Conservation (phyloP, 1,140 invertebrate species). For the Aphaenogaster ashmeadi region DNA sequence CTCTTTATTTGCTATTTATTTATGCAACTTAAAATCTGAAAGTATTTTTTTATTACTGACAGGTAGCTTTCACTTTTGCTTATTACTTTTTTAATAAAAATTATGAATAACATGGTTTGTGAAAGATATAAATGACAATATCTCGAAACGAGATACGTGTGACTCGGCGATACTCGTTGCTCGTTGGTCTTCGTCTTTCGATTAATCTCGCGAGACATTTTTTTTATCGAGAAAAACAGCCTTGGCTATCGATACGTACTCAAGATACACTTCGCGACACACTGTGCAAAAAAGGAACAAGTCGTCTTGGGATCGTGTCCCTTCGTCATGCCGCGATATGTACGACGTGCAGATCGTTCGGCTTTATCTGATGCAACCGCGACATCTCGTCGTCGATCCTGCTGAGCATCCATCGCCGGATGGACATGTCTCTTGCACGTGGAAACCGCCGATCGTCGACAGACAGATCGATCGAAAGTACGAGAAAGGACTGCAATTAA, state of each 20-base stretch:
- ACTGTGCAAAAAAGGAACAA: slow-evolving; percentile 34
- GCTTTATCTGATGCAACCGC: slow-evolving; percentile 62
- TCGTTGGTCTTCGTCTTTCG: background rate
- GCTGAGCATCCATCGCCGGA: background rate
- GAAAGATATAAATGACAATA: slow-evolving; percentile 4
- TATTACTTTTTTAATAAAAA: background rate
- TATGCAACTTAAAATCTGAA: slow-evolving; percentile 13
- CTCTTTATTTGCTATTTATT: background rate
- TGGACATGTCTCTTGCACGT: slow-evolving; percentile 3
- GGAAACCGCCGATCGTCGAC: slow-evolving; percentile 18
- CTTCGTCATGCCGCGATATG: slow-evolving; percentile 36
- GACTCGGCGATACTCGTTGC: slow-evolving; percentile 12
- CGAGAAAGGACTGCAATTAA: slow-evolving; percentile 77
- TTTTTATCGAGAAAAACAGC: slow-evolving; percentile 9
- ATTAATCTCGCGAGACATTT: slow-evolving; percentile 34
- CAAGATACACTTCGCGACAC: slow-evolving; percentile 46
- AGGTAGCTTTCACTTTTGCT: background rate
- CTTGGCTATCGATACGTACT: slow-evolving; percentile 12
- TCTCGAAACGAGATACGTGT: slow-evolving; percentile 13
- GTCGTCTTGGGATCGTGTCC: slow-evolving; percentile 41
- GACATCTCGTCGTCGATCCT: slow-evolving; percentile 56
- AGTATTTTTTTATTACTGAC: too few species aligned
- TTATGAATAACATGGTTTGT: background rate
- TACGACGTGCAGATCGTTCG: slow-evolving; percentile 47
- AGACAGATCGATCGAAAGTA: slow-evolving; percentile 31